Evolutionary conservation across 2,797 vertebrate species (phyloP), one percentile per base, ranked within the genome.

Genomic region (Pseudopleuronectes americanus): DNA sequence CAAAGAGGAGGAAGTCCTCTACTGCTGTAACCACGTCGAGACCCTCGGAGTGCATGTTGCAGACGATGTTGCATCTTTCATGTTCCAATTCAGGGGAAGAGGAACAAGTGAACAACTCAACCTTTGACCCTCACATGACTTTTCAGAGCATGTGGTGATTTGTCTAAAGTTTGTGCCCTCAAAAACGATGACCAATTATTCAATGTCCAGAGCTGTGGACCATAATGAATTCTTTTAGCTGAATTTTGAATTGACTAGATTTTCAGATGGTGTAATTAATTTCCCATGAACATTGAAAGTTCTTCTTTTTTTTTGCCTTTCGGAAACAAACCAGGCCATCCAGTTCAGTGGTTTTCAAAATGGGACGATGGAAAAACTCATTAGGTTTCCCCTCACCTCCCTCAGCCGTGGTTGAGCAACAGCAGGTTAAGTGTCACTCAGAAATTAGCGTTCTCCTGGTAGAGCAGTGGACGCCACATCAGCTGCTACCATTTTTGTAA

Each of bases 311-410:
- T 75, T 58, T 41, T 23, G 84, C 76, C 79, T 87, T 83, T 84
- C 12, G 48, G 87, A 85, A 78, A 90, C 88, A 97, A 80, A 97
- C 95, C 90, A 96, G 90, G 80, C 96, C 95, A 91, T 96, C 95
- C 91, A 98, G 93, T 92, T 96, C 96, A 89, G 94, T 97, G 84
- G 95, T 95, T 92, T 95, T 96, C 89, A 87, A 93, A 91, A 90
- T 90, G 89, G 90, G 78, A 84, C 48, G 74, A 74, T 80, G 72
- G 81, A 89, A 92, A 90, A 90, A 87, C 77, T 88, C 89, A 88
- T 87, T 89, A 86, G 89, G 79, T 84, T 81, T 85, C 79, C 74
- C 71, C 74, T 89, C 79, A 87, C 89, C 85, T 90, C 87, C 90
- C 89, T 89, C 85, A 79, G 92, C 87, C 76, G 85, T 87, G 91